Evolutionary conservation across 1,140 invertebrate species (phyloP), one percentile per base, ranked within the genome.

Genomic region (Ceratina australensis): DNA sequence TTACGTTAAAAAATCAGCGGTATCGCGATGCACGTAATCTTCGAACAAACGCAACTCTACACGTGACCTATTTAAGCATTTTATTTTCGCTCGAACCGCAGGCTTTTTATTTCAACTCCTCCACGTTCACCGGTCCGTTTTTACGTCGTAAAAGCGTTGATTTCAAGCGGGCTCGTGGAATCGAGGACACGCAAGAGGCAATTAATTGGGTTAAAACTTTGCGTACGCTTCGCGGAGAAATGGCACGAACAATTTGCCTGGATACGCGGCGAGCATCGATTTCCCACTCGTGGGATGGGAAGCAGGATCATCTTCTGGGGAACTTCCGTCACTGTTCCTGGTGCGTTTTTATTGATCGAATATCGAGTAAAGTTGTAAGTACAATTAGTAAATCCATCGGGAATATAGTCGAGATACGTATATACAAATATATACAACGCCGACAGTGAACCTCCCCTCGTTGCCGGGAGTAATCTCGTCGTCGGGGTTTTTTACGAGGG

Each of bases 301-400:
- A 28, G 3, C 13, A 12, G 18, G 15, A 52, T 12, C 24, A 63
- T 64, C 22, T 77, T 42, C 33, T 42, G 33, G 33, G 33, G 33
- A 42, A 3, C 8, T 42, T 42, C 33, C 33, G 33, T 42, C 60
- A 75, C 28, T 79, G 81, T 89, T 88, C 84, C 87, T 84, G 82
- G 86, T 88, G 87, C 82, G 77, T 89, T 91, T 91, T 54, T 91
- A 91, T 91, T 91, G 88, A 88, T 91, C 87, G 87, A 85, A 87
- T 90, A 91, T 91, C 87, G 86, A 85, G 87, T 90, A 91, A 85
- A 91, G 82, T 91, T 72, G 79, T 89, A 86, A 90, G 89, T 90
- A 91, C 87, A 90, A 80, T 90, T 88, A 88, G 87, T 86, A 89
- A 89, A 79, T 90, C 89, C 73, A 54, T 90, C 87, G 87, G 87